Base-by-base conservation (phyloP, 2,888 invertebrate species). In the Zaprionus obscuricornis region DNA sequence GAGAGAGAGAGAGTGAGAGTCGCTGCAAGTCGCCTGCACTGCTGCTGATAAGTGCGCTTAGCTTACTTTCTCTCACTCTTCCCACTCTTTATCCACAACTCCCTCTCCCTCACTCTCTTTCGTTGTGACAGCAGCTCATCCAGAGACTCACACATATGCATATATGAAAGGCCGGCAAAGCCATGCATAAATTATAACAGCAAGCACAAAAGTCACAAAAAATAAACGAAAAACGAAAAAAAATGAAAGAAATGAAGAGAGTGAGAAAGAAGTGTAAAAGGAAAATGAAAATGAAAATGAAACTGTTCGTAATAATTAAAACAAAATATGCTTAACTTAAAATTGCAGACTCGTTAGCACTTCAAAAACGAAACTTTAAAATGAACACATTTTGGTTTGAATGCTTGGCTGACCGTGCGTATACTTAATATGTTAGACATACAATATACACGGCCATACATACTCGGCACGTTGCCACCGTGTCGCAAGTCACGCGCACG, bases 171-270 rank as follows among this genome's bases (percentile, higher is more conserved):
- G 56, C 59, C 43, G 45, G 34, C 55, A 64, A 52, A 59, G 60
- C 42, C 62, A 77, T 77, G 85, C 79, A 85, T 85, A 75, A 85
- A 85, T 81, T 81, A 78, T 52, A 46, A 62, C 65, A 43, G 49
- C 62, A 43, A 56, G 34, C 13, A n/a, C 34, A 51, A 52, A 51
- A 57, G 40, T 14, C 33, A 52, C 46, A 37, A 66, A 46, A 76
- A 59, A n/a, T n/a, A n/a, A n/a, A n/a, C n/a, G n/a, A n/a, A n/a
- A n/a, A n/a, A n/a, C n/a, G n/a, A n/a, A n/a, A n/a, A n/a, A n/a
- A n/a, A n/a, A n/a, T n/a, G n/a, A n/a, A n/a, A n/a, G n/a, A n/a
- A n/a, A n/a, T n/a, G n/a, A n/a, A n/a, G n/a, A n/a, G n/a, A n/a
- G 17, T 13, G 42, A 31, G 45, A 56, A 46, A 40, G 27, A 26